These are phyloP conservation scores for Acanthococcus lagerstroemiae DNA, from an alignment of 2,888 invertebrate genomes.

Conservation along the genomic window DNA sequence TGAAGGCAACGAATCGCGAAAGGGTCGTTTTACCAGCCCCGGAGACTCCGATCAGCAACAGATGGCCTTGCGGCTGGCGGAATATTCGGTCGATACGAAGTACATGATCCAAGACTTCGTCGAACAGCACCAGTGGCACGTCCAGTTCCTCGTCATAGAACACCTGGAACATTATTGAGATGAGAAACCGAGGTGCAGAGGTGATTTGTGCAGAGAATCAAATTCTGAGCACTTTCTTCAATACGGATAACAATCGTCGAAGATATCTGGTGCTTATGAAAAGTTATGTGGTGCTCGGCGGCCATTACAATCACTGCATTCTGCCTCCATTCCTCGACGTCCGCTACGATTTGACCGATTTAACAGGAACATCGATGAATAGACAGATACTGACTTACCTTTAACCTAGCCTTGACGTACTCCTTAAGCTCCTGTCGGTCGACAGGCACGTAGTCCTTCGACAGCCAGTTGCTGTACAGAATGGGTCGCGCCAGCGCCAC, in stretches of 20 bases:
- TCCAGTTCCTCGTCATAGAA: constrained; percentile 99
- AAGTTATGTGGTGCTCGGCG: too few relatives aligned
- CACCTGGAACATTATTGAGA: constrained; percentile 46
- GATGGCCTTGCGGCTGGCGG: constrained; percentile 96
- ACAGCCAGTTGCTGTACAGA: constrained; percentile 97
- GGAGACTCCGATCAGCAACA: constrained; percentile 94
- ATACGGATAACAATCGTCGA: too few relatives aligned
- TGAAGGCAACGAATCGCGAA: constrained; percentile 98
- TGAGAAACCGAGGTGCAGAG: not conserved
- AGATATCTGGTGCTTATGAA: too few relatives aligned
- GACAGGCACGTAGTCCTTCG: constrained; percentile 95
- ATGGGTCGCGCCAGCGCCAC: constrained; percentile 87
- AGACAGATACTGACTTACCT: too few relatives aligned
- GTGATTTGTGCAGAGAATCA: too few relatives aligned
- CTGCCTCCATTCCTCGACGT: too few relatives aligned
- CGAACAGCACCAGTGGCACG: constrained; percentile 94
- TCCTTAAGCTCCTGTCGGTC: constrained; percentile 88
- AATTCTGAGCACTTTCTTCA: too few relatives aligned
- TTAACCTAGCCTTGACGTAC: constrained; percentile 92
- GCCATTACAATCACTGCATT: too few relatives aligned
- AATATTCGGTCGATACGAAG: constrained; percentile 97
- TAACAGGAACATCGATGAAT: too few relatives aligned
- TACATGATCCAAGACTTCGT: constrained; percentile 99
- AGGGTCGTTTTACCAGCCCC: constrained; percentile 99
- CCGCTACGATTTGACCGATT: too few relatives aligned